A percentile compares a stretch with the other conserved stretches of the same genome.
Evolutionary conservation across 1,140 invertebrate species (phyloP).

Genomic region (Cardiocondyla obscurior): DNA sequence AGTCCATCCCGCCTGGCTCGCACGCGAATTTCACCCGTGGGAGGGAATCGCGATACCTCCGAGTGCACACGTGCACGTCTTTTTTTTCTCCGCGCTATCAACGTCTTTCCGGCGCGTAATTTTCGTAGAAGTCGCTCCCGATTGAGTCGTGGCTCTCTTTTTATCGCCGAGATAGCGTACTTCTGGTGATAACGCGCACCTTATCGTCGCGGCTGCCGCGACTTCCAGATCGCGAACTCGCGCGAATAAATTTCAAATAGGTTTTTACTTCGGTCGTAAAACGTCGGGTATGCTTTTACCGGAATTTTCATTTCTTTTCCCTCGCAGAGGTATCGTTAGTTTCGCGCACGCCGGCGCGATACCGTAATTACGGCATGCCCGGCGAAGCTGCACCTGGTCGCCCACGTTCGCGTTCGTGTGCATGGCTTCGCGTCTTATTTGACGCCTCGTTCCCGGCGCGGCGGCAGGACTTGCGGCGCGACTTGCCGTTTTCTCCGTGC

Average conservation of each 20-base stretch:
- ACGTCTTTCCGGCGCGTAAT: slow-evolving; percentile 31
- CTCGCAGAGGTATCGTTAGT: background rate
- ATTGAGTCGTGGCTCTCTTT: slow-evolving; percentile 11
- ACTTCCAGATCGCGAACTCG: background rate
- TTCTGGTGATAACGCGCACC: slow-evolving; percentile 24
- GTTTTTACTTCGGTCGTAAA: background rate
- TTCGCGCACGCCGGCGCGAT: background rate
- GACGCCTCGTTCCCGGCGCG: slow-evolving; percentile 68
- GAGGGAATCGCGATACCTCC: slow-evolving; percentile 27
- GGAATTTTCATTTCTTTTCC: background rate
- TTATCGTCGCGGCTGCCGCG: background rate
- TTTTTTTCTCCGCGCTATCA: slow-evolving; percentile 22
- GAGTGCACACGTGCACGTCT: background rate
- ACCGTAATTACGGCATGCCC: slow-evolving; percentile 45
- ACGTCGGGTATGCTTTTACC: background rate
- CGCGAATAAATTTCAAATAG: background rate
- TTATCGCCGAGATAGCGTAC: slow-evolving; percentile 47
- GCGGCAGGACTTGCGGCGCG: slow-evolving; percentile 59
- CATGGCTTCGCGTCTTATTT: slow-evolving; percentile 63
- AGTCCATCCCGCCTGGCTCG: background rate
- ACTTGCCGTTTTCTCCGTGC: slow-evolving; percentile 60
- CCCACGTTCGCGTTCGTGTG: slow-evolving; percentile 37
- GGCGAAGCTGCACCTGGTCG: slow-evolving; percentile 70
- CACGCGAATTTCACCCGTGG: slow-evolving; percentile 15
- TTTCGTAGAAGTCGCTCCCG: slow-evolving; percentile 29